These are phyloP conservation scores for Anarhynchus alexandrinus DNA, from an alignment of 2,113 vertebrate species.

Conservation along the genomic window DNA sequence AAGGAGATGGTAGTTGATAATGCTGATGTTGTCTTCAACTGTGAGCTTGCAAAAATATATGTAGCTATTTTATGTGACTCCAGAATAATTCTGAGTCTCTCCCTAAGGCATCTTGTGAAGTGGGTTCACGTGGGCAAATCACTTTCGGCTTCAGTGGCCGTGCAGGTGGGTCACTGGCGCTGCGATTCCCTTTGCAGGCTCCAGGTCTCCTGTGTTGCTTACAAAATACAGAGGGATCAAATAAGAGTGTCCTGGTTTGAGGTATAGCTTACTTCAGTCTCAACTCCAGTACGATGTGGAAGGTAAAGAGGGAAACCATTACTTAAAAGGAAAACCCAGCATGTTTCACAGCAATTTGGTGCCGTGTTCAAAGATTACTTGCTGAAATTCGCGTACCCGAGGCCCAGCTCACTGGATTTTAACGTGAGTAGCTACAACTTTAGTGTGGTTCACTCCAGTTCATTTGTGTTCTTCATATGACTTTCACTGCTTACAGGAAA, in stretches of 20 bases:
- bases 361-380: not conserved
- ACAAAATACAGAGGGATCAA: not conserved
- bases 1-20: not conserved
- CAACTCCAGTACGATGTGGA: not conserved
- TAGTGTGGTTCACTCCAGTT: not conserved
- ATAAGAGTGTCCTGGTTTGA: not conserved
- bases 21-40: not conserved
- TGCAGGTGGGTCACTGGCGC: not conserved
- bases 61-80: not conserved
- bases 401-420: not conserved
- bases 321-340: not conserved
- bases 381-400: accelerated
- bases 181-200: not conserved
- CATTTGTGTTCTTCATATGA: not conserved
- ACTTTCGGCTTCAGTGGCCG: not conserved
- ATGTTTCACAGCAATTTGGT: not conserved
- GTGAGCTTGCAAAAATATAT: not conserved
- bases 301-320: not conserved
- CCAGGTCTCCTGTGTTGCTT: not conserved
- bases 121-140: not conserved
- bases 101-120: not conserved
- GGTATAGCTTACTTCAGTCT: not conserved
- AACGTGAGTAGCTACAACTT: not conserved
- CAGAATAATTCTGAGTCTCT: not conserved
- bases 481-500: not conserved